A percentile compares a stretch with the other conserved stretches of the same genome.
Conservation (phyloP, 2,797 vertebrate genomes). For the Menidia menidia region DNA sequence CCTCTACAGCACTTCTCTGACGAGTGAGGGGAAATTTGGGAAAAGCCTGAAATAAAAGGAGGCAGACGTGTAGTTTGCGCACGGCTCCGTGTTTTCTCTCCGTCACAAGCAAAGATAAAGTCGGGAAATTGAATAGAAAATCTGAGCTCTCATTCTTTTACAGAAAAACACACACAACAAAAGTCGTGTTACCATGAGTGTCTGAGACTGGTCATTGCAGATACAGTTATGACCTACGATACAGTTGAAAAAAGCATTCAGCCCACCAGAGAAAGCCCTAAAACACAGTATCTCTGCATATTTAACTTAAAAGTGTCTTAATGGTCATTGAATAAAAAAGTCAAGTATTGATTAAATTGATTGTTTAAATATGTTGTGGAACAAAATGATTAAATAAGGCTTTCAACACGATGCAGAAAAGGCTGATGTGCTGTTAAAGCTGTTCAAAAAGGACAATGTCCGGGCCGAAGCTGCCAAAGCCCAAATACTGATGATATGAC, state of each 20-base stretch:
- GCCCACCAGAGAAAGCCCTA: not conserved
- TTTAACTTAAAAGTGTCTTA: not conserved
- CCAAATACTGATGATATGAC: not conserved
- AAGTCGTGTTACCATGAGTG: not conserved
- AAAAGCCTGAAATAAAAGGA: constrained; percentile 36
- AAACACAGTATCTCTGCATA: constrained; percentile 4
- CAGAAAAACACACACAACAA: not conserved
- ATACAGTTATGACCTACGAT: not conserved
- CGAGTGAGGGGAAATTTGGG: constrained; percentile 36
- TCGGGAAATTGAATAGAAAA: not conserved
- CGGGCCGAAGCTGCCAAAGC: not conserved
- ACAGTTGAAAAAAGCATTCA: not conserved
- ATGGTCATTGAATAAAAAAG: constrained; percentile 9
- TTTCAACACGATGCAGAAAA: not conserved
- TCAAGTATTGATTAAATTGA: too few relatives aligned
- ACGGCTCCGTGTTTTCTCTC: not conserved
- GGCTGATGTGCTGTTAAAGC: too few relatives aligned
- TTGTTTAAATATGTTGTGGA: not conserved
- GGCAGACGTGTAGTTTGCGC: not conserved
- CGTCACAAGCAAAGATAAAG: too few relatives aligned
- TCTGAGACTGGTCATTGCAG: constrained; percentile 4
- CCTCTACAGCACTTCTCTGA: constrained; percentile 41
- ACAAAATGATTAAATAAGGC: not conserved
- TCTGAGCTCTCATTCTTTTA: not conserved
- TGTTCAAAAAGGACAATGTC: not conserved